Base-by-base conservation (phyloP, 2,888 invertebrate genomes). In the Hesperia comma region DNA sequence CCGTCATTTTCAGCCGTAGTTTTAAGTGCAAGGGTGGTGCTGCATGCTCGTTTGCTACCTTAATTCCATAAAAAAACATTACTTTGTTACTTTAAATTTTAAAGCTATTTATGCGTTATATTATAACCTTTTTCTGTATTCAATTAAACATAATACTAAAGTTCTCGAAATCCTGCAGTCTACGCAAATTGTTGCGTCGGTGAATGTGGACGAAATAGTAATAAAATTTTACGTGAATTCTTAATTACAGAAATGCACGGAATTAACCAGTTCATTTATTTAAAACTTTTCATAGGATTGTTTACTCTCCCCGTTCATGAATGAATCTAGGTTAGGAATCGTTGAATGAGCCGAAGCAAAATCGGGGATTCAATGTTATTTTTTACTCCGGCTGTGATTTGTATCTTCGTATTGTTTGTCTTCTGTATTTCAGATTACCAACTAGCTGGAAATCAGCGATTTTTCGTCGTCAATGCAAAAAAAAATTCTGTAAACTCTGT, bases 301-400 rank as follows among this genome's bases (percentile, higher is more conserved):
- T 56, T 63, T 37, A 49, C 51, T 8, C 17, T 51, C 51, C 32
- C 41, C 63, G 32, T 64, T 58, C 51, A 46, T 51, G 26, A 51
- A 57, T 51, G 63, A 55, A 17, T 17, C 49, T n/a, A 26, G 26
- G 15, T 43, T 26, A 12, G 26, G 54, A 15, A 6, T 7, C 54
- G 33, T 17, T 62, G 56, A 56, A 56, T 63, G 56, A 63, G 37
- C 17, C 21, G 46, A 21, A 32, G 63, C 56, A 56, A 49, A 57
- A 51, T 63, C 63, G 40, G 57, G 51, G 49, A 57, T 58, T 26
- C 49, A 49, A 57, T 57, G 40, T 57, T 15, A 32, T 64, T 63
- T 56, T 63, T 26, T 32, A 41, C 41, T 57, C 40, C 56, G 8
- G 21, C 40, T 53, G 14, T 40, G 26, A 53, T 61, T 61, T 53